These are phyloP conservation scores for Xenopus borealis DNA, from an alignment of 2,113 vertebrate species.

Conservation along the genomic window DNA sequence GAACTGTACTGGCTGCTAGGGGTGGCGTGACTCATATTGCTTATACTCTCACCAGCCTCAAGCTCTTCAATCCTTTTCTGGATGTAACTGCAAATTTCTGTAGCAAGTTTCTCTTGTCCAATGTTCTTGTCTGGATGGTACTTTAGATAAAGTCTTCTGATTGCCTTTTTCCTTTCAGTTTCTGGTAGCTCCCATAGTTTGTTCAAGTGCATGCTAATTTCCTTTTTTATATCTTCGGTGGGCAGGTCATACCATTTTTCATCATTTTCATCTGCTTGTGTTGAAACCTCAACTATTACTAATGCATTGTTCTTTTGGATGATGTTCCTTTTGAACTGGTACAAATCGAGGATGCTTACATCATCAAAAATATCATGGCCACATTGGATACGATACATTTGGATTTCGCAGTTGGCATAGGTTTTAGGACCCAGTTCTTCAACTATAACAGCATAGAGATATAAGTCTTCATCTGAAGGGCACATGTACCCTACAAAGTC, in stretches of 20 bases:
- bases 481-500: conserved; percentile 70
- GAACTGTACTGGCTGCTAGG: no score
- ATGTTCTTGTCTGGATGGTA: conserved; percentile 78
- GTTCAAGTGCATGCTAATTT: conserved; percentile 65
- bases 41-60: background rate
- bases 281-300: background rate
- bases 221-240: conserved; percentile 63
- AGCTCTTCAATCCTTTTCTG: conserved; percentile 58
- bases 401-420: conserved; percentile 28
- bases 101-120: conserved; percentile 52
- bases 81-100: conserved; percentile 66
- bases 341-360: conserved; percentile 66
- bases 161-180: conserved; percentile 61
- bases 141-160: conserved; percentile 68
- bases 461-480: conserved; percentile 29
- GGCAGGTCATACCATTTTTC: conserved; percentile 50
- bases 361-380: conserved; percentile 55
- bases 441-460: conserved; percentile 62
- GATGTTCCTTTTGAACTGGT: conserved; percentile 63
- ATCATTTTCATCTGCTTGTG: conserved; percentile 13
- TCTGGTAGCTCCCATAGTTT: conserved; percentile 62
- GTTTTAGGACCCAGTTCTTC: conserved; percentile 51
- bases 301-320: conserved; percentile 38
- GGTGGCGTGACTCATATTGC: background rate
- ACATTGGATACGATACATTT: conserved; percentile 63